Percentiles rank a stretch among this genome's conserved stretches.
These are phyloP conservation scores for Oncorhynchus mykiss DNA, from an alignment of 2,113 vertebrate genomes.

Conservation along the genomic window DNA sequence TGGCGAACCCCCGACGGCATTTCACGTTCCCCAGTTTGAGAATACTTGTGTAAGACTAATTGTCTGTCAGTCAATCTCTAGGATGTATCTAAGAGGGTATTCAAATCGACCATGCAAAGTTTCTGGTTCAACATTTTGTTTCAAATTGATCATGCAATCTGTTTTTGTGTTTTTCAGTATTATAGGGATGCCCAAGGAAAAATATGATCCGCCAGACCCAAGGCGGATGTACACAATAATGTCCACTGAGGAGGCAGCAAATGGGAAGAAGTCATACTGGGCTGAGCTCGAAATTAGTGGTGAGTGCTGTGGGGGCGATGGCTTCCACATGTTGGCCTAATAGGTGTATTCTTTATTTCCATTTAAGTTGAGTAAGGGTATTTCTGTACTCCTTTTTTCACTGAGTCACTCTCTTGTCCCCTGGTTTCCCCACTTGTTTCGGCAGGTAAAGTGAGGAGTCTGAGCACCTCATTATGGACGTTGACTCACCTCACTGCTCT, in stretches of 20 bases:
- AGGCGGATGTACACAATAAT: conserved; percentile 99
- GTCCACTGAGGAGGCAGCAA: conserved; percentile 95
- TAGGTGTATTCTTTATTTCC: too few relatives aligned
- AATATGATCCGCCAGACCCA: conserved; percentile 98
- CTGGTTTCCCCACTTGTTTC: not conserved
- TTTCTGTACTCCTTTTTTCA: not conserved
- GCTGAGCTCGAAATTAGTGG: conserved; percentile 98
- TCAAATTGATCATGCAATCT: not conserved
- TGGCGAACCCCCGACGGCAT: too few relatives aligned
- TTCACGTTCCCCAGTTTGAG: too few relatives aligned
- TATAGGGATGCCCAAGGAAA: conserved; percentile 99
- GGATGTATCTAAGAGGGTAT: too few relatives aligned
- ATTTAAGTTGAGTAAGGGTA: too few relatives aligned
- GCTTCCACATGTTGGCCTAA: not conserved
- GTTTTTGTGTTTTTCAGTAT: conserved; percentile 50
- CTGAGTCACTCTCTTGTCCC: not conserved
- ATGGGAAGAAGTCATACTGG: conserved; percentile 98
- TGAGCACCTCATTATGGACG: conserved; percentile 93
- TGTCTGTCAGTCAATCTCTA: too few relatives aligned
- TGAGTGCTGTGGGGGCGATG: conserved; percentile 64
- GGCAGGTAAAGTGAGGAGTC: conserved; percentile 91
- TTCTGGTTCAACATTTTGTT: too few relatives aligned
- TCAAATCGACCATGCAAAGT: too few relatives aligned
- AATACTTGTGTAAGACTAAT: too few relatives aligned
- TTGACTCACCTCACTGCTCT: conserved; percentile 98